phyloP scores from a whole-genome alignment of 2,888 invertebrate species.

The Lepidocyrtoides sp. region DNA sequence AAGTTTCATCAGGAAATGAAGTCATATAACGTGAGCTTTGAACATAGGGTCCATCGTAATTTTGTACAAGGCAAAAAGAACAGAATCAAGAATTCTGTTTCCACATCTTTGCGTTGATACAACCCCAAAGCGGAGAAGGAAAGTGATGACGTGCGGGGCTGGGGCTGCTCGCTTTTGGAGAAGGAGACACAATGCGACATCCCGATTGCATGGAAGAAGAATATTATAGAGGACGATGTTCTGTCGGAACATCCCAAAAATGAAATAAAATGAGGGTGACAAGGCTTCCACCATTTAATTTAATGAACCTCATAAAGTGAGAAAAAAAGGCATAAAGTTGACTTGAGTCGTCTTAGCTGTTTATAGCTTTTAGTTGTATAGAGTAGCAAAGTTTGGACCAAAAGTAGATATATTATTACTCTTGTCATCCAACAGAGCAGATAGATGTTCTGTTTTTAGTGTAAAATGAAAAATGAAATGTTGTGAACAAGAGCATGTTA shows the following conservation, averaged over 20 bases:
- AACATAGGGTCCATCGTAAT: background rate
- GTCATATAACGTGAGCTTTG: conserved; percentile 48
- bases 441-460: conserved; percentile 55
- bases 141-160: conserved; percentile 31
- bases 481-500: conserved; percentile 34
- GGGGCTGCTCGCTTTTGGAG: background rate
- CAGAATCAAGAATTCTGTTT: background rate
- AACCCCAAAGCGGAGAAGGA: background rate
- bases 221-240: conserved; percentile 39
- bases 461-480: conserved; percentile 75
- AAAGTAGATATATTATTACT: conserved; percentile 45
- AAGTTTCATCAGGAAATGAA: conserved; percentile 73
- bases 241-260: conserved; percentile 41
- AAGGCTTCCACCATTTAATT: conserved; percentile 77
- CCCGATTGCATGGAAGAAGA: background rate
- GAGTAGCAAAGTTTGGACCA: background rate
- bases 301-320: conserved; percentile 79
- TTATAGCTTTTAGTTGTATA: conserved; percentile 5
- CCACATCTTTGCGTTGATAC: background rate
- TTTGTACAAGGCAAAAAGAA: background rate
- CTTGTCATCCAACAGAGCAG: conserved; percentile 42
- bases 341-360: conserved; percentile 67
- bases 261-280: conserved; percentile 77
- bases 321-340: conserved; percentile 75
- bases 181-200: conserved; percentile 6